phyloP scores from a whole-genome alignment of 1,140 invertebrate genomes.

The Hetaerina americana region DNA sequence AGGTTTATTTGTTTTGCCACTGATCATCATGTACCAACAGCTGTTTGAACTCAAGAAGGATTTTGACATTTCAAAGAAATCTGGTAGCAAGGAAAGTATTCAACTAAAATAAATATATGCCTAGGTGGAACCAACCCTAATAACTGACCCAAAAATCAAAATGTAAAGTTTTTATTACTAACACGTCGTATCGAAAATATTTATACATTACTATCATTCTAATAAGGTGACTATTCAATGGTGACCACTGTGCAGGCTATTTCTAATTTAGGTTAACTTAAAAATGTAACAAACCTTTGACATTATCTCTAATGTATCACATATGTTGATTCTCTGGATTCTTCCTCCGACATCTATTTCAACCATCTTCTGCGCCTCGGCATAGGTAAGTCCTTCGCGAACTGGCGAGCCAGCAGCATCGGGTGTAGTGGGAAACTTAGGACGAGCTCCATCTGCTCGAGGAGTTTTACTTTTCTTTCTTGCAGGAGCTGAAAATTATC shows the following conservation, averaged over 20 bases:
- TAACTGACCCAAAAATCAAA: no score
- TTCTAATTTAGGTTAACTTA: background rate
- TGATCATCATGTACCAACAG: no score
- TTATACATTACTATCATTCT: no score
- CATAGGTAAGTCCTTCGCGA: constrained; percentile 53
- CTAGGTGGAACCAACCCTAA: no score
- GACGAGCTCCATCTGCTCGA: background rate
- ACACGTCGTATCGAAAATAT: no score
- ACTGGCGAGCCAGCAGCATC: constrained; percentile 19
- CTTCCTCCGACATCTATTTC: constrained; percentile 68
- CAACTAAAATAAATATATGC: no score
- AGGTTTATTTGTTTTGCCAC: no score
- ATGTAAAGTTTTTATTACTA: no score
- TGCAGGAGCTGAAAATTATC: constrained; percentile 5
- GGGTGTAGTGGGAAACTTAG: background rate
- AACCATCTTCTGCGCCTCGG: constrained; percentile 66
- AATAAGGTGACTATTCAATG: background rate
- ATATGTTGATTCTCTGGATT: constrained; percentile 40
- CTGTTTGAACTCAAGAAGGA: no score
- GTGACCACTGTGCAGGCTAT: background rate
- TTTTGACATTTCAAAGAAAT: no score
- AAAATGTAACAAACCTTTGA: constrained; percentile 31
- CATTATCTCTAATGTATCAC: constrained; percentile 44
- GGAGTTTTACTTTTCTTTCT: constrained; percentile 19
- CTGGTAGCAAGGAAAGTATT: no score